Percentiles rank a stretch among this genome's conserved stretches.
phyloP scores from a whole-genome alignment of 2,888 invertebrate species.

The Limenitis camilla region DNA sequence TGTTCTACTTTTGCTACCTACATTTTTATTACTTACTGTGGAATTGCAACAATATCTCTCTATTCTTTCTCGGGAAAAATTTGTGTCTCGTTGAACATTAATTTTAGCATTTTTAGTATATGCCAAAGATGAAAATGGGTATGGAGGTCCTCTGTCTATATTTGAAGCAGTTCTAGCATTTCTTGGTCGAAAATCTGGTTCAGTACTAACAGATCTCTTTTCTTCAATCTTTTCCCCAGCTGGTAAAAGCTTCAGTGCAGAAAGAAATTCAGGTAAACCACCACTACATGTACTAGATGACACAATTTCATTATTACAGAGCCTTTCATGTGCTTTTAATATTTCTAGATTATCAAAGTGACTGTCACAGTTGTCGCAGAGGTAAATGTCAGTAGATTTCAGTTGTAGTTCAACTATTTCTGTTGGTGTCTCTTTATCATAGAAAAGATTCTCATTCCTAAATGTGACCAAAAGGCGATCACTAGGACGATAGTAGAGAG shows the following conservation, averaged over 20 bases:
- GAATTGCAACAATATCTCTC: slow-evolving; percentile 62
- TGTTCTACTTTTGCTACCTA: slow-evolving; percentile 54
- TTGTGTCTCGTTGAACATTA: slow-evolving; percentile 46
- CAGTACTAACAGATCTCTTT: slow-evolving; percentile 22
- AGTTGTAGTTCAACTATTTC: slow-evolving; percentile 65
- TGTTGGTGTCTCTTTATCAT: slow-evolving; percentile 44
- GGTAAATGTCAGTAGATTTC: slow-evolving; percentile 79
- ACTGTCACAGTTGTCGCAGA: slow-evolving; percentile 84
- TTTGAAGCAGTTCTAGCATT: slow-evolving; percentile 48
- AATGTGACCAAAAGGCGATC: slow-evolving; percentile 82
- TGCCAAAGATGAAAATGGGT: slow-evolving; percentile 67
- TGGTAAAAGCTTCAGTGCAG: slow-evolving; percentile 53
- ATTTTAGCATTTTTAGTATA: slow-evolving; percentile 55
- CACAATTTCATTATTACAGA: slow-evolving; percentile 52
- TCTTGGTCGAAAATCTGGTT: slow-evolving; percentile 41
- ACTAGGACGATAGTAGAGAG: slow-evolving; percentile 78
- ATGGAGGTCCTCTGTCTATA: slow-evolving; percentile 59
- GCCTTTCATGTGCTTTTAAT: slow-evolving; percentile 60
- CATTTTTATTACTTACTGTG: slow-evolving; percentile 43
- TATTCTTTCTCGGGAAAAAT: slow-evolving; percentile 53
- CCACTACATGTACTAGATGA: slow-evolving; percentile 41
- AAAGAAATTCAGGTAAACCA: slow-evolving; percentile 54
- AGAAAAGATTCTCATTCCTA: slow-evolving; percentile 82
- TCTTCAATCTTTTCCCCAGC: slow-evolving; percentile 31
- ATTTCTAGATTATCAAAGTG: slow-evolving; percentile 75